Base-by-base conservation (phyloP, 2,888 invertebrate species). In the Erannis defoliaria region DNA sequence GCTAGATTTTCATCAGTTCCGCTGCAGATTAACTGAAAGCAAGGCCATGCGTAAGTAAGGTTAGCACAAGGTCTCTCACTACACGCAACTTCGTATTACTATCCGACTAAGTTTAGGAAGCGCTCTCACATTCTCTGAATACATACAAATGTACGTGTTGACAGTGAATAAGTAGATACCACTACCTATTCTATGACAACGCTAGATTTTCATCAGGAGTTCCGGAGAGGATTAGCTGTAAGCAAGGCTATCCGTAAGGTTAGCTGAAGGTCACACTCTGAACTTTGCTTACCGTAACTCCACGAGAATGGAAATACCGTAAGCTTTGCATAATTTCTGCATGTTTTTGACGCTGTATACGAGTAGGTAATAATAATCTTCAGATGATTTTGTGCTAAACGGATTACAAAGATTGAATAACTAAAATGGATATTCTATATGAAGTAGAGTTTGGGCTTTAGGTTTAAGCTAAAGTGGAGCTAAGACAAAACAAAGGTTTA, bases 241-340 rank as follows among this genome's bases (percentile, higher is more conserved):
- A 57, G 59, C 69, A 68, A 78, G 72, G 75, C 66, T 68, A 64
- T 54, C 38, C 53, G 64, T 71, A 53, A 75, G 56, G 59, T 23
- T 56, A 19, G 29, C 48, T 50, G 38, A 50, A 50, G 50, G 50
- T 38, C 50, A 14, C 50, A 19, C 8, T 35, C 26, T 45, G 57
- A 50, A 45, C 23, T 53, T 46, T 29, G 37, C 45, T 38, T 33
- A 51, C 23, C 45, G 48, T 37, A 31, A 37, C 37, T 23, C 26
- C 46, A 33, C 29, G 16, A 37, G 26, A 26, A 35, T 38, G 46
- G 46, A 51, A 40, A 29, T 21, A 38, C 16, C 38, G 26, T 26
- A 26, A 26, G 26, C 26, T 51, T 16, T 59, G 38, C 26, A 59
- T 51, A 51, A 40, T 56, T 19, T 40, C 21, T 56, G 46, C 31